Percentiles rank a stretch among this genome's conserved stretches.
Conservation (phyloP, 2,113 vertebrate genomes). For the Morone saxatilis region DNA sequence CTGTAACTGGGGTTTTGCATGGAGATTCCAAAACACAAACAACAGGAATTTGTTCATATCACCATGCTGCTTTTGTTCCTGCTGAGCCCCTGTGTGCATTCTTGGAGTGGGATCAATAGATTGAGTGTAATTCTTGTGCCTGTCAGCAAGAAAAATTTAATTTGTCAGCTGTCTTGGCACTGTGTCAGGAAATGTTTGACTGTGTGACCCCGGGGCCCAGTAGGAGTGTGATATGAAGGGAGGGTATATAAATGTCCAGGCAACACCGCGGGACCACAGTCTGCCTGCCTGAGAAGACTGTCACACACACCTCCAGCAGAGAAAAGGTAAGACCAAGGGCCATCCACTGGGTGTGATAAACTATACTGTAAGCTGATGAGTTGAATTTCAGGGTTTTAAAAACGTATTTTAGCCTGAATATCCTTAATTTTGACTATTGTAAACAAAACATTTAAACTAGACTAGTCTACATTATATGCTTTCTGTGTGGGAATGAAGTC, state of each 20-base stretch:
- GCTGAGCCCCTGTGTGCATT: conserved; percentile 29
- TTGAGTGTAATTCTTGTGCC: conserved; percentile 45
- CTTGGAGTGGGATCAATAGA: conserved; percentile 61
- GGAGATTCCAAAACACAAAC: conserved; percentile 60
- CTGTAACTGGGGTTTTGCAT: neutral
- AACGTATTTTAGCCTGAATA: neutral
- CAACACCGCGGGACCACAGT: conserved; percentile 36
- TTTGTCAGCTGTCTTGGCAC: conserved; percentile 68
- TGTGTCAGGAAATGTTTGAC: conserved; percentile 70
- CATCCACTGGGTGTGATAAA: neutral
- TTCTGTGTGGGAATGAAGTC: neutral
- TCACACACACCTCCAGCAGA: conserved; percentile 35
- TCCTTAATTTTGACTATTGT: neutral
- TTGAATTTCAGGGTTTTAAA: neutral
- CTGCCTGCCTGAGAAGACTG: conserved; percentile 41
- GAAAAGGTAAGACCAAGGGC: conserved; percentile 61
- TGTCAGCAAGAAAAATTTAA: conserved; percentile 65
- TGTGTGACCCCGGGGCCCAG: conserved; percentile 37
- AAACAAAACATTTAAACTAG: neutral
- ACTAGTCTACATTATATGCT: neutral
- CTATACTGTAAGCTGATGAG: neutral
- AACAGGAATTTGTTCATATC: conserved; percentile 39
- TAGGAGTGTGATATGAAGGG: conserved; percentile 22
- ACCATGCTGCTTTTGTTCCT: conserved; percentile 46
- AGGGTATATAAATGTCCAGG: conserved; percentile 55